phyloP scores from a whole-genome alignment of 2,113 vertebrate genomes.

The Morone chrysops region DNA sequence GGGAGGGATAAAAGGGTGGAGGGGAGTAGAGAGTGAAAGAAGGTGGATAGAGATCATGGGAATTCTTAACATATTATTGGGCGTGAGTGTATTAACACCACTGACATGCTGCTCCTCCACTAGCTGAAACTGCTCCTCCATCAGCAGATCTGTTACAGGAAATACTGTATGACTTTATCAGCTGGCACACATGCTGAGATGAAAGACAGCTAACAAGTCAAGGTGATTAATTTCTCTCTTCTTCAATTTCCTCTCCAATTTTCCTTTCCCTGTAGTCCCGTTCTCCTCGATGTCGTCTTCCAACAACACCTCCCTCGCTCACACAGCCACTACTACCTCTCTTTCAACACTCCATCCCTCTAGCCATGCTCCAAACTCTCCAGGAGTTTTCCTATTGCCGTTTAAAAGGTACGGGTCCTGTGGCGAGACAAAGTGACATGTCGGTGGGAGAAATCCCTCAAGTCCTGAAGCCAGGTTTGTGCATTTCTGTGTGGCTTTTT shows the following conservation, averaged over 20 bases:
- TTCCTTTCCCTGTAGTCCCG: slow-evolving; percentile 22
- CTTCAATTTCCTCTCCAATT: slow-evolving; percentile 61
- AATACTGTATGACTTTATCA: slow-evolving; percentile 57
- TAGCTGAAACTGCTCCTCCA: background rate
- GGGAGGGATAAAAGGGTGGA: slow-evolving; percentile 44
- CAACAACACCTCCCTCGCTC: slow-evolving; percentile 43
- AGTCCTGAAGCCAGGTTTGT: slow-evolving; percentile 20
- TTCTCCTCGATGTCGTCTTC: slow-evolving; percentile 32
- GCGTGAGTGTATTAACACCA: slow-evolving; percentile 28
- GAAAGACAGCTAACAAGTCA: slow-evolving; percentile 58
- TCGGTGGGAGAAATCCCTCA: slow-evolving; percentile 45
- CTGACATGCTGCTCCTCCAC: slow-evolving; percentile 1
- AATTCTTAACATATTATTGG: slow-evolving; percentile 24
- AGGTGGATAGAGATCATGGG: background rate
- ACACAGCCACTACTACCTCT: slow-evolving; percentile 15
- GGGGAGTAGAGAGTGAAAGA: slow-evolving; percentile 16
- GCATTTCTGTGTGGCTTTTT: slow-evolving; percentile 33
- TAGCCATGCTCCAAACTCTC: slow-evolving; percentile 42
- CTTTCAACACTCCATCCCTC: slow-evolving; percentile 53
- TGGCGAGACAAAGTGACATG: slow-evolving; percentile 58
- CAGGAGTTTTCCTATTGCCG: slow-evolving; percentile 59
- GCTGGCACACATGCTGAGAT: slow-evolving; percentile 55
- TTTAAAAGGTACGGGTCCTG: slow-evolving; percentile 47
- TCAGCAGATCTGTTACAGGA: slow-evolving; percentile 31
- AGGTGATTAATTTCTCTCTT: slow-evolving; percentile 62